Base-by-base conservation (phyloP, 30 jellyfish, hydroid and myxozoan genomes). In the Turritopsis rubra region DNA sequence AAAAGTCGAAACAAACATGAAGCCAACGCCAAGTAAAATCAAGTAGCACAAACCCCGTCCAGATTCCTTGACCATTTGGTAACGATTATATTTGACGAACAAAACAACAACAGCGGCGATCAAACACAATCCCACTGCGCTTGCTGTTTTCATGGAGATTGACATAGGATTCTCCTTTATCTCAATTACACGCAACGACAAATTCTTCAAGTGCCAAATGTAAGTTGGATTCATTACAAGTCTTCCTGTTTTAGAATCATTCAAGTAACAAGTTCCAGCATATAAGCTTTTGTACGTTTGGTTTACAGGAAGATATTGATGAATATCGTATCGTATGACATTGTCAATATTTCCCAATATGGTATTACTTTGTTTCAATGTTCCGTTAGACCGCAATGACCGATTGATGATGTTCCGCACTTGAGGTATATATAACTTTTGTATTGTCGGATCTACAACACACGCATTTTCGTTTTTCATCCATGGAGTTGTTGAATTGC, bases 41-140 rank as follows among this genome's bases (percentile, higher is more conserved):
- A 78, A 19, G 89, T 75, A 85, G 71, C 90, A 85, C 1, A 85
- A 53, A 24, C 79, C 91, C 23, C 89, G 83, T 16, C 91, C 91
- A 75, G 91, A 84, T 26, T 83, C 75, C 31, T 83, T 13, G 17
- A 85, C 73, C 60, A 75, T 26, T 22, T 90, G 78, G 73, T 66
- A 20, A 16, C 52, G 53, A 30, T 21, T 21, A 70, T 52, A n/a
- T 22, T 76, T 70, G 1, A 54, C 19, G 68, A 77, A 27, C 89
- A 78, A 25, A 3, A 65, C 79, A 65, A n/a, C 41, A 28, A 85
- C 83, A 28, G 53, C 53, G 66, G 53, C 41, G 20, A 22, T 24
- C 20, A 85, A 29, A 26, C 73, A 29, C 25, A 75, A 30, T 18
- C 91, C 89, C 5, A 78, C 54, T 16, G 9, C 83, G n/a, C 89